Conservation (phyloP, 92 coral and sea anemone genomes). For the Hydrozoanthus gracilis region DNA sequence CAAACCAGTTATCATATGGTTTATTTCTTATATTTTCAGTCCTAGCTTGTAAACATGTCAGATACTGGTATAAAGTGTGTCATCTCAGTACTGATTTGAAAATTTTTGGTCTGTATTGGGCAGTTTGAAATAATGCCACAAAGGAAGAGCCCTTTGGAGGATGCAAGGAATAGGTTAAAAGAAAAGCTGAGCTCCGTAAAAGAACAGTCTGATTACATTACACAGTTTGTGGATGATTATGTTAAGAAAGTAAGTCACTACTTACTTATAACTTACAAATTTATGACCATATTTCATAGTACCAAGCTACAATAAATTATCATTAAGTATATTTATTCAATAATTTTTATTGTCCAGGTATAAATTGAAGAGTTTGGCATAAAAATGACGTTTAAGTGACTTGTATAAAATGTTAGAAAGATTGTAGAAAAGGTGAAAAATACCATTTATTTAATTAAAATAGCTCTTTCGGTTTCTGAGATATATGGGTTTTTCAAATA, state of each 20-base stretch:
- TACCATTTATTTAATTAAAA: too few relatives aligned
- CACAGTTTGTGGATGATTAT: slow-evolving; percentile 73
- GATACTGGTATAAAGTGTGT: neutral
- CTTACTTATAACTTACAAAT: neutral
- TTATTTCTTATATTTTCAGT: too few relatives aligned
- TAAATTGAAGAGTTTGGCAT: too few relatives aligned
- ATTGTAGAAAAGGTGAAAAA: too few relatives aligned
- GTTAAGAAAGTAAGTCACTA: slow-evolving; percentile 70
- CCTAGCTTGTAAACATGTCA: neutral
- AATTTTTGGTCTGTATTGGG: neutral
- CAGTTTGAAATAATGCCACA: slow-evolving; percentile 65
- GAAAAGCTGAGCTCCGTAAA: slow-evolving; percentile 86
- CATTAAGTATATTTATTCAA: too few relatives aligned
- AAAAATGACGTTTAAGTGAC: too few relatives aligned
- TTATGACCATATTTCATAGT: neutral
- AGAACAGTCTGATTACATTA: slow-evolving; percentile 89
- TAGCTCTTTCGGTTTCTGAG: too few relatives aligned
- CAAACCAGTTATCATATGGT: too few relatives aligned
- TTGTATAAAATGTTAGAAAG: too few relatives aligned
- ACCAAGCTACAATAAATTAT: too few relatives aligned
- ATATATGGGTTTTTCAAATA: too few relatives aligned
- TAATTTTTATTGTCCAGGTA: too few relatives aligned
- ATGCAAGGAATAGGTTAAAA: slow-evolving; percentile 85
- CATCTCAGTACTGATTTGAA: neutral
- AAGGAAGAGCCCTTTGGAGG: slow-evolving; percentile 87